Percentiles rank a stretch among this genome's conserved stretches.
These are phyloP conservation scores for Electrona antarctica DNA, from an alignment of 2,113 vertebrate species.

Conservation along the genomic window DNA sequence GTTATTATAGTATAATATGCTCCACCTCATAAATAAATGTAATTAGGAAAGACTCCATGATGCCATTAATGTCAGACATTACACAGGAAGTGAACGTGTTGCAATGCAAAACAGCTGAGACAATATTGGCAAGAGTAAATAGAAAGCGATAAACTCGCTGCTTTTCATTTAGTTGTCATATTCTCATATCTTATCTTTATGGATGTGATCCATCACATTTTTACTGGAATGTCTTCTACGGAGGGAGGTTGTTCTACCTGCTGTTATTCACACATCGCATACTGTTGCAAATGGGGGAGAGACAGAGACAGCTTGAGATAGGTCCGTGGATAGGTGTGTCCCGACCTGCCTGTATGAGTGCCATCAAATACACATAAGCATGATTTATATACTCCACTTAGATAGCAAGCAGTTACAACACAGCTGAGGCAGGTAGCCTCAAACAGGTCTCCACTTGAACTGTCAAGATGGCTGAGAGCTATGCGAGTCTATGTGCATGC, in stretches of 20 bases:
- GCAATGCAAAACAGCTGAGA: not conserved
- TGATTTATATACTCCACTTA: not conserved
- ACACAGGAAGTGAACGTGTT: not conserved
- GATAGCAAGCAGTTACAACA: not conserved
- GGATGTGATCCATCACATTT: not conserved
- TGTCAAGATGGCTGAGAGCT: not conserved
- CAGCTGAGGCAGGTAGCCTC: not conserved
- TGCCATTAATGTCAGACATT: not conserved
- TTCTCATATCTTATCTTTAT: not conserved
- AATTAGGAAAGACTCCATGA: not conserved
- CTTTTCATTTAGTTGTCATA: not conserved
- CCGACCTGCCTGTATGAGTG: not conserved
- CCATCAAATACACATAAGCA: not conserved
- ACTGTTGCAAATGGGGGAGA: not conserved
- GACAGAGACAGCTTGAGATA: not conserved
- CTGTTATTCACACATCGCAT: no score
- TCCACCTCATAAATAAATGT: not conserved
- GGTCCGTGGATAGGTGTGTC: not conserved
- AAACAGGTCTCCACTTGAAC: conserved; percentile 11
- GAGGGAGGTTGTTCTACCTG: not conserved
- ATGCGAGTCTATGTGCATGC: not conserved
- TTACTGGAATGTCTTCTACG: not conserved
- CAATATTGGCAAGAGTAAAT: not conserved
- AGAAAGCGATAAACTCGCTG: no score
- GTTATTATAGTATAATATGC: not conserved